phyloP scores from a whole-genome alignment of 2,113 vertebrate species.

The Bufo bufo region DNA sequence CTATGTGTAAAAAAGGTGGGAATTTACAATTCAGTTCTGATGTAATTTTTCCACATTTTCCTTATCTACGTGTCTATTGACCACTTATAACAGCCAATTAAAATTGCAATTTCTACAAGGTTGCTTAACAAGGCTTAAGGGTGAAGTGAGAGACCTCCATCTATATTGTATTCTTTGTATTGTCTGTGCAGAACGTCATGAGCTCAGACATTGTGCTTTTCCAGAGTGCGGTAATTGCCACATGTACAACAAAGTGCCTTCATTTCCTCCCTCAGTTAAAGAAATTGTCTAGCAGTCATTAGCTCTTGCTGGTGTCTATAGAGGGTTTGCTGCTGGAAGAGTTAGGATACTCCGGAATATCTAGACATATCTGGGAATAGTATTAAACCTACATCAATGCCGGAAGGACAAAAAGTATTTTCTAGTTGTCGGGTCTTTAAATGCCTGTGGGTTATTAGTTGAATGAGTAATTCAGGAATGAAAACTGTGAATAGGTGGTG shows the following conservation, averaged over 20 bases:
- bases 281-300: constrained; percentile 28
- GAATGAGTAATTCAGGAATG: neutral
- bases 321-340: neutral
- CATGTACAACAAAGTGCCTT: constrained; percentile 5
- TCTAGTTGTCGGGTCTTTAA: neutral
- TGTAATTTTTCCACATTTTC: neutral
- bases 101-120: constrained; percentile 27
- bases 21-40: neutral
- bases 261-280: constrained; percentile 8
- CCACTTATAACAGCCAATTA: constrained; percentile 44
- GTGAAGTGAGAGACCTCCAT: constrained; percentile 15
- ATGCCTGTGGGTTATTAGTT: neutral
- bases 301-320: neutral
- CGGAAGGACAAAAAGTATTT: neutral
- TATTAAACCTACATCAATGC: neutral
- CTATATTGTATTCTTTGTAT: constrained; percentile 13
- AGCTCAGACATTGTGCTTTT: constrained; percentile 23
- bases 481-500: neutral
- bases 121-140: constrained; percentile 30
- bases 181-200: neutral
- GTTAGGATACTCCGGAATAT: neutral
- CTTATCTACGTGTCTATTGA: neutral
- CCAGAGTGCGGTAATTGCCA: constrained; percentile 20
- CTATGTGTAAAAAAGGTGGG: neutral
- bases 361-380: neutral